A percentile compares a stretch with the other conserved stretches of the same genome.
Evolutionary conservation across 1,140 invertebrate species (phyloP).

Genomic region (Planococcus citri): DNA sequence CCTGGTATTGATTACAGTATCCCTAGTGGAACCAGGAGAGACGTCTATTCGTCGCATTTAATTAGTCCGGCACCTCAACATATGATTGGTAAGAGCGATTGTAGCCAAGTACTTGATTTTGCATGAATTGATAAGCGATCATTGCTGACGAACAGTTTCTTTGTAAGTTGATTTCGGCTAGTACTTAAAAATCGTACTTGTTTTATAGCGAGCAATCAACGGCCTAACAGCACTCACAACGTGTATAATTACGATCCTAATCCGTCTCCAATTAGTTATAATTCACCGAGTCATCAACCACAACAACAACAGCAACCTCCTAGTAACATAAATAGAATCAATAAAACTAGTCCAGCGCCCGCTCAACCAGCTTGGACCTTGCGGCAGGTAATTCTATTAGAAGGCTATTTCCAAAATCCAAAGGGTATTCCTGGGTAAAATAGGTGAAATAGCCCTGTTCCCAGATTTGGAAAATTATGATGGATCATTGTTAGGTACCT

Average conservation of each 20-base stretch:
- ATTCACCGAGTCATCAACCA: conserved; percentile 32
- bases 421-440: too few relatives aligned
- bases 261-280: conserved; percentile 43
- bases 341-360: conserved; percentile 52
- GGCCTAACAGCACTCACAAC: conserved; percentile 54
- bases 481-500: too few relatives aligned
- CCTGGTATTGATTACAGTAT: not conserved
- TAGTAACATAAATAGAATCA: conserved; percentile 43
- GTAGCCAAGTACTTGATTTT: too few relatives aligned
- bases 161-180: too few relatives aligned
- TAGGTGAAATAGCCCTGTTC: too few relatives aligned
- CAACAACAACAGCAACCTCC: conserved; percentile 34
- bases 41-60: conserved; percentile 23
- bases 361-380: conserved; percentile 47
- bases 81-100: conserved; percentile 22
- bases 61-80: conserved; percentile 23
- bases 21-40: not conserved
- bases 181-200: not conserved
- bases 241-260: conserved; percentile 57
- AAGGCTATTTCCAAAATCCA: too few relatives aligned
- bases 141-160: too few relatives aligned
- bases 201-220: conserved; percentile 28
- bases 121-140: too few relatives aligned
- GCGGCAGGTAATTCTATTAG: conserved; percentile 25
- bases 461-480: too few relatives aligned